Evolutionary conservation across 2,797 vertebrate species (phyloP).

Genomic region (Benthosema pterotum): DNA sequence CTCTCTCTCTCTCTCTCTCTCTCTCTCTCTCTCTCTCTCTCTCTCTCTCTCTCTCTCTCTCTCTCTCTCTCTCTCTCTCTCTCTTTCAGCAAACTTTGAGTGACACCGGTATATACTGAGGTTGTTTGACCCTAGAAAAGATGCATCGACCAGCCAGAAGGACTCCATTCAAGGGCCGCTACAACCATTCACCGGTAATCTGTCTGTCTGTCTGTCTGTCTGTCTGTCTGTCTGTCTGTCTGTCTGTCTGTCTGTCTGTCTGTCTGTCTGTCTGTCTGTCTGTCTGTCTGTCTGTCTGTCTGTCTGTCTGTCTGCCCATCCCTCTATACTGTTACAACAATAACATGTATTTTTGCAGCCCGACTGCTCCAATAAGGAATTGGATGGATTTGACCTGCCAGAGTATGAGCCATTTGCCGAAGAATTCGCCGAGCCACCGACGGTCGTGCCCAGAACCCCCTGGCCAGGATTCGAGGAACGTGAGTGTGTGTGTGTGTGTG

Average conservation of each 20-base stretch:
- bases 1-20: too few species aligned
- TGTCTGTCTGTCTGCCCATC: too few species aligned
- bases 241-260: neutral
- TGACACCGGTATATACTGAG: too few species aligned
- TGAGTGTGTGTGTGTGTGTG: neutral
- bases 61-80: neutral
- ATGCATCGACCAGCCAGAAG: too few species aligned
- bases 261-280: neutral
- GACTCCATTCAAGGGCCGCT: too few species aligned
- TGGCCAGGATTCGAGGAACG: neutral
- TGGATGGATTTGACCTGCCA: conserved; percentile 62
- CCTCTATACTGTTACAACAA: conserved; percentile 46
- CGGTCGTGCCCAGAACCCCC: neutral
- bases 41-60: too few species aligned
- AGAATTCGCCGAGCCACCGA: neutral
- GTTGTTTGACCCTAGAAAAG: too few species aligned
- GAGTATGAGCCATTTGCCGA: conserved; percentile 67
- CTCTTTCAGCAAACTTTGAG: neutral
- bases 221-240: too few species aligned
- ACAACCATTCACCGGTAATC: neutral
- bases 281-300: neutral
- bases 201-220: neutral
- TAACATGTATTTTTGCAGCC: neutral
- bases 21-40: too few species aligned
- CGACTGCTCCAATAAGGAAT: conserved; percentile 46